Base-by-base conservation (phyloP, 2,888 invertebrate genomes). In the Andrena camellia region DNA sequence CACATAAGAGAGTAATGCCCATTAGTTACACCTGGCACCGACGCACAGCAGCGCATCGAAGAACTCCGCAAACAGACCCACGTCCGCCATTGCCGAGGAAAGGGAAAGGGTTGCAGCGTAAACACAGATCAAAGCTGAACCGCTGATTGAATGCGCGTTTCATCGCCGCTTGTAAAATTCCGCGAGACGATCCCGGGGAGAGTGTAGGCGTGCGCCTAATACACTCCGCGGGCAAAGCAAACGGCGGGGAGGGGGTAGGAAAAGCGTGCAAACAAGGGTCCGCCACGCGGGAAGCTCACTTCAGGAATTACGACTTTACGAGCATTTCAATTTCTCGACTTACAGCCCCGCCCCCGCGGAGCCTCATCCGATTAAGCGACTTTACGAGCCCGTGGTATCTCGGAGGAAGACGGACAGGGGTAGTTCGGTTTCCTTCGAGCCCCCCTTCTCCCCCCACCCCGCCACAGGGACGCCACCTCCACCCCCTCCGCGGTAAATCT, bases 311-410 rank as follows among this genome's bases (percentile, higher is more conserved):
- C 85, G 73, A 84, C 79, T 90, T 90, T 89, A 90, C 88, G 87
- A 88, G 75, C 83, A 76, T 80, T 83, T 85, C 86, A 83, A 84
- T 88, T 87, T 86, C 89, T 86, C 84, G 83, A 86, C 85, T 86
- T 86, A 79, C 78, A 68, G 23, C 75, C 76, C 77, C 78, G 35
- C 75, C 72, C 71, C 69, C 80, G 50, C 62, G 77, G 48, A 84
- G 84, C 75, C 84, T 91, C 90, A 90, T 92, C 89, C 91, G 91
- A 91, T 92, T 91, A 91, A 90, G 87, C 84, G 90, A 89, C 88
- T 91, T 90, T 90, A 90, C 90, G 91, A 92, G 86, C 87, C 54
- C 66, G 83, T 67, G 80, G 71, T 77, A 78, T 81, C 85, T 78
- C 75, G 48, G 60, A 59, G 70, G 31, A 71, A 75, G 69, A 84